Conservation (phyloP, 2,113 vertebrate genomes). For the Ciconia stormi region DNA sequence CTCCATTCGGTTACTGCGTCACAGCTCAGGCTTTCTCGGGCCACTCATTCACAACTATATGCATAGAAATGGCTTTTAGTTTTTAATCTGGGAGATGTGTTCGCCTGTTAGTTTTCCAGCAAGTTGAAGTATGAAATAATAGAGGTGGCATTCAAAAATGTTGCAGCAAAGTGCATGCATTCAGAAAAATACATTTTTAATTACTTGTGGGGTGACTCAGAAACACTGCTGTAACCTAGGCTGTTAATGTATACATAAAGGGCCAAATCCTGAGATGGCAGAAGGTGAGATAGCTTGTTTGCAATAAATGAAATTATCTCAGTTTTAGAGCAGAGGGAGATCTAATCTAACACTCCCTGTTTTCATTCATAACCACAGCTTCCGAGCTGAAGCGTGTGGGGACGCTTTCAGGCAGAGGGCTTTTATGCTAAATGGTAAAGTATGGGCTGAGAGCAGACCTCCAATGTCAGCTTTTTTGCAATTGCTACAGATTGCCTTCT, state of each 20-base stretch:
- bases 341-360: not conserved
- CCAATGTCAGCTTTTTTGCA: not conserved
- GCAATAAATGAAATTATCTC: not conserved
- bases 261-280: not conserved
- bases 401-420: not conserved
- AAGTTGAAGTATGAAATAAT: not conserved
- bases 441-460: not conserved
- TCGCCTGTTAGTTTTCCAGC: not conserved
- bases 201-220: not conserved
- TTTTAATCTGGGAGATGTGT: not conserved
- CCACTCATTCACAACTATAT: not conserved
- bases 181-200: not conserved
- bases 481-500: not conserved
- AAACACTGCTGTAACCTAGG: not conserved
- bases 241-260: not conserved
- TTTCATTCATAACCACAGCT: not conserved
- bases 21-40: not conserved
- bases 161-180: not conserved
- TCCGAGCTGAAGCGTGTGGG: fast-evolving
- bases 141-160: not conserved
- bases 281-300: not conserved
- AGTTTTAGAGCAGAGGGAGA: not conserved
- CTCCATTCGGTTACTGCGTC: fast-evolving
- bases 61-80: not conserved
- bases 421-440: not conserved